Percentiles rank a stretch among this genome's conserved stretches.
phyloP scores from a whole-genome alignment of 2,888 invertebrate genomes.

The Rugalucina vietnamica region DNA sequence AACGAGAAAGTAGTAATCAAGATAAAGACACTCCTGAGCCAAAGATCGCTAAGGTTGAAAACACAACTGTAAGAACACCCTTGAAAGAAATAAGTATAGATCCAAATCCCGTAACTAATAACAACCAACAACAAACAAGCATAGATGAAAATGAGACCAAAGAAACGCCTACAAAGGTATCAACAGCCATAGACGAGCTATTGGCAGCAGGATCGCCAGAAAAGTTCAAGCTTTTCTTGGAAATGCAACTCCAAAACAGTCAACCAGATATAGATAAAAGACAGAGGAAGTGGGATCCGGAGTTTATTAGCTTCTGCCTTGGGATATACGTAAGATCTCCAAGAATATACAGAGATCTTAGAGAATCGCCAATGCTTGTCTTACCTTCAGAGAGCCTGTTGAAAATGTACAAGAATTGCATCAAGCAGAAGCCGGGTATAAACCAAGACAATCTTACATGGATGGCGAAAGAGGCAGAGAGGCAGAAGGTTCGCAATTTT shows the following conservation, averaged over 20 bases:
- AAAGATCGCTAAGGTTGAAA: too few species aligned
- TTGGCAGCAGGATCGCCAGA: conserved; percentile 12
- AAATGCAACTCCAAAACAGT: not conserved
- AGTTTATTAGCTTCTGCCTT: conserved; percentile 23
- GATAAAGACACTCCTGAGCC: too few species aligned
- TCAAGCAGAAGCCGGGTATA: conserved; percentile 26
- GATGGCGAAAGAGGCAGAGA: conserved; percentile 45
- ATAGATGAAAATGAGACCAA: too few species aligned
- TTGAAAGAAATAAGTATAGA: too few species aligned
- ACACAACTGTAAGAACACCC: too few species aligned
- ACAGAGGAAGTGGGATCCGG: conserved; percentile 20
- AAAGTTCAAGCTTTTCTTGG: conserved; percentile 1
- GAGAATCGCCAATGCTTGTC: not conserved
- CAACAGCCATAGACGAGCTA: conserved; percentile 26
- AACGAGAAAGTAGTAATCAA: not conserved
- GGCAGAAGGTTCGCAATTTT: conserved; percentile 31
- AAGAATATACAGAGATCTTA: not conserved
- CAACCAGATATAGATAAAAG: not conserved
- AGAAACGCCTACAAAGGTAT: too few species aligned
- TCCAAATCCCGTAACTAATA: too few species aligned
- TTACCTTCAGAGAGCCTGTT: conserved; percentile 11
- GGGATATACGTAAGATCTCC: not conserved
- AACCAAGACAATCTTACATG: conserved; percentile 13
- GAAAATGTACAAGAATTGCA: conserved; percentile 16
- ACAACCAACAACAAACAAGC: too few species aligned